phyloP scores from a whole-genome alignment of 2,888 invertebrate genomes.

The Zaprionus lineosus region DNA sequence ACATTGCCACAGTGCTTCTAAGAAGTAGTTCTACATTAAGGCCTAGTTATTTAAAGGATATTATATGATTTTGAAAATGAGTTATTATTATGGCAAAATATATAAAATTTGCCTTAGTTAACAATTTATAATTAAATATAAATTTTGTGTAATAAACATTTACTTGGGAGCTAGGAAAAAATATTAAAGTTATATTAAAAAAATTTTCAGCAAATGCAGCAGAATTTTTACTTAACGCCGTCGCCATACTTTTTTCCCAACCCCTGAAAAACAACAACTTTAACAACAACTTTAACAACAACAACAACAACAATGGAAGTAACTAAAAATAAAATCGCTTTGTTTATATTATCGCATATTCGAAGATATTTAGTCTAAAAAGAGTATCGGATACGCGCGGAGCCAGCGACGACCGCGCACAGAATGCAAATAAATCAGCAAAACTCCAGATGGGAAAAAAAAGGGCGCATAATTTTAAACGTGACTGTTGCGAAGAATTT shows the following conservation, averaged over 20 bases:
- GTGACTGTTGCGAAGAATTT: constrained; percentile 76
- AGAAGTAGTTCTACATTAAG: too few relatives aligned
- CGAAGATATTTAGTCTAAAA: constrained; percentile 29
- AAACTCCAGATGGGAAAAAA: constrained; percentile 38
- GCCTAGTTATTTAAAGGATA: too few relatives aligned
- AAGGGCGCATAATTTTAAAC: constrained; percentile 70
- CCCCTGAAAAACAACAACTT: constrained; percentile 27
- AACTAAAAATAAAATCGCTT: neutral
- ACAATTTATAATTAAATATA: too few relatives aligned
- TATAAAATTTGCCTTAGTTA: too few relatives aligned
- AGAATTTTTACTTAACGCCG: constrained; percentile 64
- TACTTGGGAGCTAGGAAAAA: too few relatives aligned
- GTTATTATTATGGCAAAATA: too few relatives aligned
- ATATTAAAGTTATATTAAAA: too few relatives aligned
- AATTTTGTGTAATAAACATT: too few relatives aligned
- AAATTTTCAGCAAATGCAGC: constrained; percentile 51
- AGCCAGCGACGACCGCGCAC: constrained; percentile 5
- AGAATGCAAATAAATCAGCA: constrained; percentile 36
- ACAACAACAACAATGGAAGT: constrained; percentile 17
- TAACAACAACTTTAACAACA: constrained; percentile 24
- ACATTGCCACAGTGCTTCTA: too few relatives aligned
- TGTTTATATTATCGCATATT: constrained; percentile 4
- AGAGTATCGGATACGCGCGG: constrained; percentile 32
- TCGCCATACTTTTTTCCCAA: constrained; percentile 49
- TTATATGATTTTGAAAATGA: too few relatives aligned